Conservation (phyloP, 2,113 vertebrate species). For the Meleagris gallopavo region DNA sequence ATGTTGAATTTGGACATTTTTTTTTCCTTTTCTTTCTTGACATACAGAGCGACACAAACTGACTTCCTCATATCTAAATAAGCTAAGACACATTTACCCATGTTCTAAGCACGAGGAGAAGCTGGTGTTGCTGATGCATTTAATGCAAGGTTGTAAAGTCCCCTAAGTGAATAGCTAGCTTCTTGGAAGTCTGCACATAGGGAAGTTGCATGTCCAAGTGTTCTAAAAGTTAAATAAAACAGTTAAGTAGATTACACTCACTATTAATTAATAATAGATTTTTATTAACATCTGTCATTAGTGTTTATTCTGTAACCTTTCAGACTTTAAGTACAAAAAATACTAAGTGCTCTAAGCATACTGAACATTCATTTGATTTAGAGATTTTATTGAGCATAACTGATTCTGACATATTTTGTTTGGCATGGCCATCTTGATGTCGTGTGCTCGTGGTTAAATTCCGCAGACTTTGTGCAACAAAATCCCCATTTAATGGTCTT, state of each 20-base stretch:
- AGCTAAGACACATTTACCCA: conserved; percentile 56
- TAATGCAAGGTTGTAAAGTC: neutral
- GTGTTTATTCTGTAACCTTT: neutral
- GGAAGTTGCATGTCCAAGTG: neutral
- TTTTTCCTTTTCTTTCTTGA: neutral
- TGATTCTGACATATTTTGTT: conserved; percentile 77
- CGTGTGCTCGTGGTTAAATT: conserved; percentile 68
- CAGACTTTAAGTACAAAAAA: neutral
- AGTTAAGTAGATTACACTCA: neutral
- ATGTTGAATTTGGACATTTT: neutral
- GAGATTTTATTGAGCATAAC: conserved; percentile 72
- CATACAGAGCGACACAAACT: conserved; percentile 28
- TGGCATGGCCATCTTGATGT: conserved; percentile 65
- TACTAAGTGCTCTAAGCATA: conserved; percentile 49
- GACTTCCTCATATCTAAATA: conserved; percentile 41
- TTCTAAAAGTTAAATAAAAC: neutral
- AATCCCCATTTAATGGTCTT: conserved; percentile 75
- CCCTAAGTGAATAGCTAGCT: neutral
- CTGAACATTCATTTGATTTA: conserved; percentile 72
- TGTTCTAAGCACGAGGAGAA: conserved; percentile 55
- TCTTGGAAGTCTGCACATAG: neutral
- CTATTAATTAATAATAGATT: neutral
- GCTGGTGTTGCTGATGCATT: neutral
- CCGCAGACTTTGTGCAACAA: conserved; percentile 76
- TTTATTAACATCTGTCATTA: neutral